Percentiles rank a stretch among this genome's conserved stretches.
phyloP scores from a whole-genome alignment of 1,140 invertebrate genomes.

The Tetramorium alpestre region DNA sequence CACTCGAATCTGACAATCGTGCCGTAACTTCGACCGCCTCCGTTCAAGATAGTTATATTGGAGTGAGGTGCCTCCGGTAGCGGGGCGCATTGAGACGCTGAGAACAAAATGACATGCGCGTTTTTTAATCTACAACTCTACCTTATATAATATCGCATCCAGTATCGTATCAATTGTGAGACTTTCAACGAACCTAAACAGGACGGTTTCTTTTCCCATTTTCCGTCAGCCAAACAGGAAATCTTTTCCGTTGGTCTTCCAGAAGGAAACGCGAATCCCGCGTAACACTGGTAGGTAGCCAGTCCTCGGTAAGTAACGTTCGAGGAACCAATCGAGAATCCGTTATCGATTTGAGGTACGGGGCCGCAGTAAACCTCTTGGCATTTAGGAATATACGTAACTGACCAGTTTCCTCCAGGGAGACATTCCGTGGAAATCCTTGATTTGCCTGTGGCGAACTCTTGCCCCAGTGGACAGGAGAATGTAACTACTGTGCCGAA shows the following conservation, averaged over 20 bases:
- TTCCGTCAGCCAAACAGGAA: constrained; percentile 94
- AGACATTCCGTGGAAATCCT: constrained; percentile 94
- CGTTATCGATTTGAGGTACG: constrained; percentile 98
- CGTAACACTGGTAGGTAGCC: constrained; percentile 98
- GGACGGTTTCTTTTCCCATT: constrained; percentile 96
- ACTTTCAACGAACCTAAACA: constrained; percentile 89
- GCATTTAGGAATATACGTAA: constrained; percentile 96
- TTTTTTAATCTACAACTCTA: not conserved
- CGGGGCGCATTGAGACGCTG: constrained; percentile 96
- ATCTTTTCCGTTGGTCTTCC: constrained; percentile 95
- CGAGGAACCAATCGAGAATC: constrained; percentile 97
- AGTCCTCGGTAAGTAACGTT: constrained; percentile 97
- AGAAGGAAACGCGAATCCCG: constrained; percentile 97
- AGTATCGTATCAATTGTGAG: not conserved
- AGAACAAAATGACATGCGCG: constrained; percentile 24
- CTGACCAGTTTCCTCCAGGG: constrained; percentile 96
- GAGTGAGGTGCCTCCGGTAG: constrained; percentile 95
- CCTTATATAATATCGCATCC: not conserved
- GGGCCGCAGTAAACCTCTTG: constrained; percentile 99
- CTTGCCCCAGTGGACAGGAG: constrained; percentile 96
- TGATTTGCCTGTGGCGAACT: constrained; percentile 96
- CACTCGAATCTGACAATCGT: constrained; percentile 98
- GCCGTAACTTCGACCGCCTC: constrained; percentile 96
- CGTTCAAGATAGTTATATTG: constrained; percentile 95
- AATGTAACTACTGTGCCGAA: constrained; percentile 96